Evolutionary conservation across 2,888 invertebrate species (phyloP).

Genomic region (Oeneis ivallda): DNA sequence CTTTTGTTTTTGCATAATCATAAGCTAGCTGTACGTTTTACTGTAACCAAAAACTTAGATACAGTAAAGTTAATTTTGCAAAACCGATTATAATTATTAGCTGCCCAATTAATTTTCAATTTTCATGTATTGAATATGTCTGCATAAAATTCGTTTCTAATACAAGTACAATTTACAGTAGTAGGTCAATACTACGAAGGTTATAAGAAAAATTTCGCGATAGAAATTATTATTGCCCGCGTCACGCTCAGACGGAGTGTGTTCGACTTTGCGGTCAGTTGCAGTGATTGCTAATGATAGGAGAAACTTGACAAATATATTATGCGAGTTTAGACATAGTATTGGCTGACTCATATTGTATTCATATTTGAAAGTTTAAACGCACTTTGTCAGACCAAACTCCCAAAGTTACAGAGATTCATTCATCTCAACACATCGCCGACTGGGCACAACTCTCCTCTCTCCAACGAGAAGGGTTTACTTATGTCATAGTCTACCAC

Average conservation of each 20-base stretch:
- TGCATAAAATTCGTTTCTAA: not conserved
- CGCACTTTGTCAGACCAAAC: no score
- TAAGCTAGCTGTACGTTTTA: no score
- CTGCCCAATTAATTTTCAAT: no score
- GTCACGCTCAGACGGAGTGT: conserved; percentile 47
- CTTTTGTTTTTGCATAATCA: no score
- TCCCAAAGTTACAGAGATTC: no score
- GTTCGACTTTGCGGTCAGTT: conserved; percentile 41
- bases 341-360: conserved; percentile 1
- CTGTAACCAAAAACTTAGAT: no score
- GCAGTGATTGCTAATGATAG: conserved; percentile 35
- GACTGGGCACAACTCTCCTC: no score
- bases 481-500: no score
- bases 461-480: no score
- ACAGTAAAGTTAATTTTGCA: no score
- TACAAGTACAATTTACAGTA: not conserved
- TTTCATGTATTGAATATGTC: conserved; percentile 17
- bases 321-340: conserved; percentile 17
- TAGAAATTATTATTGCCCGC: conserved; percentile 54
- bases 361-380: not conserved
- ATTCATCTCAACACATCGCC: no score
- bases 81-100: no score
- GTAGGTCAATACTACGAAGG: conserved; percentile 50
- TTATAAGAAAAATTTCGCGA: conserved; percentile 58
- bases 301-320: conserved; percentile 34